phyloP scores from a whole-genome alignment of 2,888 invertebrate species.

The Hyposoter didymator region DNA sequence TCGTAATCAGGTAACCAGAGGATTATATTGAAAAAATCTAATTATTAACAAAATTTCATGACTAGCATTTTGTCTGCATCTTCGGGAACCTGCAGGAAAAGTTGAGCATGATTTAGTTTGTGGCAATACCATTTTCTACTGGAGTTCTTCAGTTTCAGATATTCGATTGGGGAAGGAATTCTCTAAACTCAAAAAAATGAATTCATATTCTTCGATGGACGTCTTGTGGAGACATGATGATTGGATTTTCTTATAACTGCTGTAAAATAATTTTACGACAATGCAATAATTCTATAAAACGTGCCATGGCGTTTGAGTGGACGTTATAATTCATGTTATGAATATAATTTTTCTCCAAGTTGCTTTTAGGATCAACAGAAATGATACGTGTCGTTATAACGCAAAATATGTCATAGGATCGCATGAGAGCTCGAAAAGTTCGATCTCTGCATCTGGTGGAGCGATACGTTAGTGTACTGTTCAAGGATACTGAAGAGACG shows the following conservation, averaged over 20 bases:
- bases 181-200: not conserved
- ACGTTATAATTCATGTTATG: not conserved
- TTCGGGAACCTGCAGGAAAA: not conserved
- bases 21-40: not conserved
- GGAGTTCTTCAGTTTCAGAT: not conserved
- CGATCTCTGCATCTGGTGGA: slow-evolving; percentile 28
- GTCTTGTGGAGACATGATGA: not conserved
- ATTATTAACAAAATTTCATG: not conserved
- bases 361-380: not conserved
- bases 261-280: too few species aligned
- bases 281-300: too few species aligned
- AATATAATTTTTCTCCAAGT: not conserved
- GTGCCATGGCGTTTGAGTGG: not conserved
- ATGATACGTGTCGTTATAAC: not conserved
- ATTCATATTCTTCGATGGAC: not conserved
- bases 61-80: not conserved
- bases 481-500: slow-evolving; percentile 41
- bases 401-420: not conserved
- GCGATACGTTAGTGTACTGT: slow-evolving; percentile 33
- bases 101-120: not conserved
- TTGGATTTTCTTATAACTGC: not conserved
- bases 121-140: not conserved
- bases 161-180: not conserved
- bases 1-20: not conserved
- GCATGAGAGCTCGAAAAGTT: slow-evolving; percentile 47